These are phyloP conservation scores for Babyrousa celebensis DNA, from an alignment of 2,797 vertebrate species.

Conservation along the genomic window DNA sequence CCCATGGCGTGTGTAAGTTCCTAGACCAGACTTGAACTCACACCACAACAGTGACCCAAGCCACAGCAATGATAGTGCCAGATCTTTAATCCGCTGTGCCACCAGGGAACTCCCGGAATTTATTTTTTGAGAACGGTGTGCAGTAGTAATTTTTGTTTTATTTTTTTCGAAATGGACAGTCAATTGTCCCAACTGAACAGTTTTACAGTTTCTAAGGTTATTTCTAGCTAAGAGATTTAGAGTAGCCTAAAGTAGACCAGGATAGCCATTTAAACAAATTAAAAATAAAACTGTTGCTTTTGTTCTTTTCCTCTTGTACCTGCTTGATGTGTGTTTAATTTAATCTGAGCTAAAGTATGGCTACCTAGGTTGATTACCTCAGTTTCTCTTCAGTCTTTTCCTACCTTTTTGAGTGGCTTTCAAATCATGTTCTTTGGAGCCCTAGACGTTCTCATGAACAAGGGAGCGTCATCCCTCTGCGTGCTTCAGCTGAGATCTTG, in stretches of 20 bases:
- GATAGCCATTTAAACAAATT: slow-evolving; percentile 11
- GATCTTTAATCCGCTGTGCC: too few relatives aligned
- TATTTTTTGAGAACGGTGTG: slow-evolving; percentile 15
- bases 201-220: slow-evolving; percentile 10
- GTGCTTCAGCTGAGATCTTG: not conserved
- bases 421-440: not conserved
- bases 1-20: too few relatives aligned
- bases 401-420: not conserved
- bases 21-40: too few relatives aligned
- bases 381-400: slow-evolving; percentile 33
- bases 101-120: not conserved
- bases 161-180: slow-evolving; percentile 1
- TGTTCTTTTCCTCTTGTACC: slow-evolving; percentile 37
- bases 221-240: not conserved
- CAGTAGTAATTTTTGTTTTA: not conserved
- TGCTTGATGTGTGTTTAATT: slow-evolving; percentile 20
- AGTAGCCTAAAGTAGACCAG: not conserved
- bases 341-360: slow-evolving; percentile 14
- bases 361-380: not conserved
- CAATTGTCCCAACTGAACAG: not conserved
- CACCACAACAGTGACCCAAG: too few relatives aligned
- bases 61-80: too few relatives aligned
- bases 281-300: not conserved
- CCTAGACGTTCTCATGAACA: not conserved
- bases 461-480: not conserved